Base-by-base conservation (phyloP, 2,888 invertebrate species). In the Protophormia terraenovae region DNA sequence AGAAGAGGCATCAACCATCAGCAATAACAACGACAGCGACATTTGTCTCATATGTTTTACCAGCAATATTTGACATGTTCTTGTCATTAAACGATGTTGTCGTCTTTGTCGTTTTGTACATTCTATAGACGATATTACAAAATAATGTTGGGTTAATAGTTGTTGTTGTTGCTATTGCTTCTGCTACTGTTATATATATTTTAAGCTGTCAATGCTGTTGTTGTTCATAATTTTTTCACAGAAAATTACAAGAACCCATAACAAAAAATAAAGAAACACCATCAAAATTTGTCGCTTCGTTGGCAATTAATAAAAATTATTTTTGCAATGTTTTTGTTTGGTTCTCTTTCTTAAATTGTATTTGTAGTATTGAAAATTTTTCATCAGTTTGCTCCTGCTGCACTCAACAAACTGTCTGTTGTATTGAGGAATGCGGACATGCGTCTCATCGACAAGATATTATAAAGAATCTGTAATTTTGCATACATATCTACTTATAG, bases 51-150 rank as follows among this genome's bases (percentile, higher is more conserved):
- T 83, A 62, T 86, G 87, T 87, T 87, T 84, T 83, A 81, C 83
- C 83, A 77, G 83, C 55, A 81, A 72, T 84, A 86, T 86, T 86
- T 88, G 88, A 88, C 87, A 87, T 85, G 78, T 88, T 86, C 86
- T 87, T 88, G 88, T 88, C 88, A 88, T 84, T 85, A 86, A 87
- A 86, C 83, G 84, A 86, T 86, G 86, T 83, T 86, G 84, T 86
- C 86, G 86, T 78, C 53, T 72, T 79, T 50, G 79, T 69, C 55
- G 58, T 82, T 67, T 79, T 62, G 45, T 58, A 53, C 47, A 55
- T 53, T 73, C 60, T 47, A 72, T 73, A 76, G 73, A 86, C 83
- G 82, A 87, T 78, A 87, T 87, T 76, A 85, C 66, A 87, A 88
- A n/a, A 79, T 67, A 73, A 83, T 75, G 73, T 69, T 78, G 58